Conservation (phyloP, 2,797 vertebrate genomes). For the Ctenopoma multispine region DNA sequence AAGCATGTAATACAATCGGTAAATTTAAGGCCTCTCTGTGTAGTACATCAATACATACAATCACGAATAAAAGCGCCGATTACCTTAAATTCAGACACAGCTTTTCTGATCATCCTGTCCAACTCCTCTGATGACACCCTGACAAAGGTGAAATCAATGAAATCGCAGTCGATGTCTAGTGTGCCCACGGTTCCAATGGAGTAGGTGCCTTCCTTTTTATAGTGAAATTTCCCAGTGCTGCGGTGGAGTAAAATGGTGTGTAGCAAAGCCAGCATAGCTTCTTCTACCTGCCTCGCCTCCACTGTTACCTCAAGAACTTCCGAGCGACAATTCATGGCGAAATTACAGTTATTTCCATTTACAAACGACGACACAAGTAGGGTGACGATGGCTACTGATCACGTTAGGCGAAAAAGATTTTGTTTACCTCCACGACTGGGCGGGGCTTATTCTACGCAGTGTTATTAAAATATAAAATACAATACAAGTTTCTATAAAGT, state of each 20-base stretch:
- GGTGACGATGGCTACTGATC: conserved; percentile 3
- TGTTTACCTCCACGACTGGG: conserved; percentile 64
- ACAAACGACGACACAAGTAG: conserved; percentile 4
- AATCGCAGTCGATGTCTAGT: conserved; percentile 96
- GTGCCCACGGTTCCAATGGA: conserved; percentile 97
- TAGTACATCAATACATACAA: conserved; percentile 16
- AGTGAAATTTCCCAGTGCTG: conserved; percentile 98
- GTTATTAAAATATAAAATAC: neutral
- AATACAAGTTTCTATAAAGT: neutral
- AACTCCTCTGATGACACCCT: conserved; percentile 95
- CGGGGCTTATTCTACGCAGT: conserved; percentile 1
- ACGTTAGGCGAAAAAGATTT: conserved; percentile 36
- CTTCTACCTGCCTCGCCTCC: conserved; percentile 96
- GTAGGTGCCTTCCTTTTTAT: conserved; percentile 99
- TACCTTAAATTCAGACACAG: conserved; percentile 95
- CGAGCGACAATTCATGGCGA: conserved; percentile 94
- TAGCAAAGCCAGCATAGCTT: conserved; percentile 92
- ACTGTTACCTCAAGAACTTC: conserved; percentile 96
- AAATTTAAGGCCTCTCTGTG: neutral
- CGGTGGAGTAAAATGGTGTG: conserved; percentile 96
- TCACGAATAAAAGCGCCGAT: neutral
- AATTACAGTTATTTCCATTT: conserved; percentile 34
- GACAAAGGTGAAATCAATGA: conserved; percentile 96
- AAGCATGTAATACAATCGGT: conserved; percentile 3
- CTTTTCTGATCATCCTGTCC: conserved; percentile 93